phyloP scores from a whole-genome alignment of 2,888 invertebrate species.

The Chironomus riparius region DNA sequence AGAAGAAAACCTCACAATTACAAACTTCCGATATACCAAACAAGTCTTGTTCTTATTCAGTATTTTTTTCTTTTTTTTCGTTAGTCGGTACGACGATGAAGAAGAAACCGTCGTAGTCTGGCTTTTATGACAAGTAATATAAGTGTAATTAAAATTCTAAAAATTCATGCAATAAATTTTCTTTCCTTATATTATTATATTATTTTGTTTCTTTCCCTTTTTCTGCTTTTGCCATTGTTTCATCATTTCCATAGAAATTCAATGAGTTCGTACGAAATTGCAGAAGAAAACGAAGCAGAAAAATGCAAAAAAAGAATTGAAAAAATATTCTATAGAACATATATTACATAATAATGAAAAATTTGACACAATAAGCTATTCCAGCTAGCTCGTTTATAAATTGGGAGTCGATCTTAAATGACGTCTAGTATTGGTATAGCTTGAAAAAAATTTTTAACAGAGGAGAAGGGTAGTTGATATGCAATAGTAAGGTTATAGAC shows the following conservation, averaged over 20 bases:
- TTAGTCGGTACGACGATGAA: not conserved
- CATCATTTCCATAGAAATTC: not conserved
- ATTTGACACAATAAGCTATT: not conserved
- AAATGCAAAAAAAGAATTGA: no score
- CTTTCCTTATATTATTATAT: not conserved
- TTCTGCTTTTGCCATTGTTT: not conserved
- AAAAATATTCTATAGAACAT: not conserved
- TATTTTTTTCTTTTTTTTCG: not conserved
- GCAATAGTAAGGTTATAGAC: no score
- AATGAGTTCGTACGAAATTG: not conserved
- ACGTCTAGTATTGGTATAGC: no score
- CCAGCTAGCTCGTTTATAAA: not conserved
- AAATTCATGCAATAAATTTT: not conserved
- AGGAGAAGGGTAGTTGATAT: no score
- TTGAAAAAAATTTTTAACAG: no score
- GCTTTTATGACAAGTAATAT: constrained; percentile 19
- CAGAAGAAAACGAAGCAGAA: no score
- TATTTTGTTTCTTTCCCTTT: not conserved
- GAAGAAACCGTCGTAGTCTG: constrained; percentile 9
- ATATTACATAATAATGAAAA: not conserved
- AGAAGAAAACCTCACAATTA: not conserved
- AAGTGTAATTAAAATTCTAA: not conserved
- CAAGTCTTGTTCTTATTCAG: not conserved
- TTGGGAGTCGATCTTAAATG: no score
- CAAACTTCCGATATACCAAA: not conserved